Conservation (phyloP, 2,113 vertebrate genomes). For the Vulpes vulpes region DNA sequence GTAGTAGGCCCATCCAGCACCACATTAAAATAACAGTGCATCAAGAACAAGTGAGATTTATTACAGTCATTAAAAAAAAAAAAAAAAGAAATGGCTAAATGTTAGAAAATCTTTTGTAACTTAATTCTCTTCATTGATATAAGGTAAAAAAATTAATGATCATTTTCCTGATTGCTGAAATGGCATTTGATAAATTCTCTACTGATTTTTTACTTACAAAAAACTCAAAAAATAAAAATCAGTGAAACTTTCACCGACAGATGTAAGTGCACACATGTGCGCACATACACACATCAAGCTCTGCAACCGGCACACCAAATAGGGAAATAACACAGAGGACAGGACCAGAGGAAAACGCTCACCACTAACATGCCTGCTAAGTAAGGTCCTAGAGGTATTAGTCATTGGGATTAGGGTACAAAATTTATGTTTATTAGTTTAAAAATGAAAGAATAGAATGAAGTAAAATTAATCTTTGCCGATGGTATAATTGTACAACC, state of each 20-base stretch:
- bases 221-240: neutral
- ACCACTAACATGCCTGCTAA: neutral
- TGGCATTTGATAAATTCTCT: neutral
- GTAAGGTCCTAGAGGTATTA: neutral
- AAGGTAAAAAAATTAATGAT: neutral
- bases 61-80: neutral
- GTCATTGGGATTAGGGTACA: neutral
- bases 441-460: neutral
- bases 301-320: neutral
- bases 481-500: neutral
- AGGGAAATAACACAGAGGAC: too few species aligned
- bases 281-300: neutral
- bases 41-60: neutral
- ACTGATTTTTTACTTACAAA: neutral
- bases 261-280: neutral
- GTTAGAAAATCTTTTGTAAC: neutral
- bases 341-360: neutral
- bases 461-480: neutral
- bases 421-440: neutral
- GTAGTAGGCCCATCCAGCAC: neutral
- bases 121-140: neutral
- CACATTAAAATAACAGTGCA: neutral
- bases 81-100: neutral
- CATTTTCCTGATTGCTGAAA: neutral
- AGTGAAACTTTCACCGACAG: neutral